Conservation (phyloP, 2,113 vertebrate species). For the Climacteris rufus region DNA sequence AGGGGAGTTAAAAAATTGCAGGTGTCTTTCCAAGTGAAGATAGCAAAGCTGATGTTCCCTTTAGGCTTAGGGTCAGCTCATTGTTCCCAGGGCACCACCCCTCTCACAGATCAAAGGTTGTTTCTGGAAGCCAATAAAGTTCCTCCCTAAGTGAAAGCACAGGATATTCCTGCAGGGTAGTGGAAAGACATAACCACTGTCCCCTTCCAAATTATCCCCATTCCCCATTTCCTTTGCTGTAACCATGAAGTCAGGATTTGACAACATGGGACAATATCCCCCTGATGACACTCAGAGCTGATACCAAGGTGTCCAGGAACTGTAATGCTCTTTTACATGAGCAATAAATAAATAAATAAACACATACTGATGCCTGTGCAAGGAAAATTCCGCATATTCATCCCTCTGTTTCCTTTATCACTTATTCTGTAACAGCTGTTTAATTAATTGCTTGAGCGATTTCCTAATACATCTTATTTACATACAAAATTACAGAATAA, state of each 20-base stretch:
- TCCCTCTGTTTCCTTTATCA: constrained; percentile 63
- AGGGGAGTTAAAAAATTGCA: background rate
- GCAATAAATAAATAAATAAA: constrained; percentile 23
- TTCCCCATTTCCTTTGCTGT: background rate
- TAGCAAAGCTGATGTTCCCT: background rate
- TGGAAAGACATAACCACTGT: background rate
- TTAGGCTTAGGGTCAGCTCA: background rate
- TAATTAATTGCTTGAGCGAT: constrained; percentile 72
- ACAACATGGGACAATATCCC: background rate
- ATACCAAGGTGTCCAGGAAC: background rate
- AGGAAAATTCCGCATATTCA: constrained; percentile 56
- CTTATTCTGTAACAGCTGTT: constrained; percentile 74
- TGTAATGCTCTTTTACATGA: background rate
- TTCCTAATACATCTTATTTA: constrained; percentile 75
- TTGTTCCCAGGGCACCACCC: background rate
- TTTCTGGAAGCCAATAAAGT: background rate
- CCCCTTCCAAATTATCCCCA: background rate
- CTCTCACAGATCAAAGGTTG: background rate
- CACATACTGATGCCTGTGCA: background rate
- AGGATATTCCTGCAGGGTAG: background rate
- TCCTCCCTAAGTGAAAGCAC: background rate
- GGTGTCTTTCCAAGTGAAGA: background rate
- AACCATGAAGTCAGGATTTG: background rate
- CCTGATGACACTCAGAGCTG: background rate
- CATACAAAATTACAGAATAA: constrained; percentile 75